Conservation (phyloP, 23 tunicate genomes). For the Phallusia fumigata region DNA sequence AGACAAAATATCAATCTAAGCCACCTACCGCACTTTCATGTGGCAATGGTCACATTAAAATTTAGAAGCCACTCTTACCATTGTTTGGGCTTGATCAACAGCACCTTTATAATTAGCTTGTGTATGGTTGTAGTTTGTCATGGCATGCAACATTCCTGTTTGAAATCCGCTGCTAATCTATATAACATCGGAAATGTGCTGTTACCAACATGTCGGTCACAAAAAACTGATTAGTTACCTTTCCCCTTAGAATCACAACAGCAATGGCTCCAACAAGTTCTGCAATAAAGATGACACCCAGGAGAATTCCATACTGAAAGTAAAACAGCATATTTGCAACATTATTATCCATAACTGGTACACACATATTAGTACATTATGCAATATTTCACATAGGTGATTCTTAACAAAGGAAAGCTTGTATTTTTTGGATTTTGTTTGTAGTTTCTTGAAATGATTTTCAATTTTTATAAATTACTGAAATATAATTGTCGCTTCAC, state of each 20-base stretch:
- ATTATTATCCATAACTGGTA: too few species aligned
- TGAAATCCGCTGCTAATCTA: conserved; percentile 39
- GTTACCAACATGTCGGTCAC: not conserved
- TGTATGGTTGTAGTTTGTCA: conserved; percentile 27
- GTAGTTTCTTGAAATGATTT: too few species aligned
- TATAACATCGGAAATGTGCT: not conserved
- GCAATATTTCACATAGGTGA: too few species aligned
- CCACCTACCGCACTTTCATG: too few species aligned
- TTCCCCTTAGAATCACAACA: conserved; percentile 46
- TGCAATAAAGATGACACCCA: conserved; percentile 57
- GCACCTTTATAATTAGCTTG: conserved; percentile 33
- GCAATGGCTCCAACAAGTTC: conserved; percentile 68
- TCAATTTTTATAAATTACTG: too few species aligned
- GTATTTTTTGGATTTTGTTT: too few species aligned
- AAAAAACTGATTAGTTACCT: conserved; percentile 14
- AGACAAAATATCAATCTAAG: too few species aligned
- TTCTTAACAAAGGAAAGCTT: too few species aligned
- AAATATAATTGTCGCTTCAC: too few species aligned
- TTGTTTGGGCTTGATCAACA: conserved; percentile 53
- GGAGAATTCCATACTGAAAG: conserved; percentile 59
- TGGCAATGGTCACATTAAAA: not conserved
- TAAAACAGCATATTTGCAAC: not conserved
- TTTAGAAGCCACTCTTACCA: not conserved
- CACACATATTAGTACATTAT: not conserved
- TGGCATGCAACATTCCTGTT: conserved; percentile 55